phyloP scores from a whole-genome alignment of 2,888 invertebrate genomes.

The Strigamia maritima region DNA sequence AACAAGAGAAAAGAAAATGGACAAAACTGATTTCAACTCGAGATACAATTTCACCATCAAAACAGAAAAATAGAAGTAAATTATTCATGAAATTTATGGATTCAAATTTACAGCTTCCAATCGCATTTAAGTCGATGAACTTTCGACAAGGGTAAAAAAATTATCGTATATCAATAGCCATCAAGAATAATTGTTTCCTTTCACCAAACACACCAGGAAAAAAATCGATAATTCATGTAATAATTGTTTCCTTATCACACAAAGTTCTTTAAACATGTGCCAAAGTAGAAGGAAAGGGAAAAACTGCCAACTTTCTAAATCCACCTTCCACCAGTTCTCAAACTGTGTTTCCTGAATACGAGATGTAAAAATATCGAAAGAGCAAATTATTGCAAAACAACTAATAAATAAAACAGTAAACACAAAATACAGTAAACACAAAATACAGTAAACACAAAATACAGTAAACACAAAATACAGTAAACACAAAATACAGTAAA shows the following conservation, averaged over 20 bases:
- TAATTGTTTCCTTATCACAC: constrained; percentile 29
- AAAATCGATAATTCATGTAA: constrained; percentile 16
- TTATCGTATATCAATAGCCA: constrained; percentile 27
- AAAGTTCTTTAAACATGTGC: constrained; percentile 23
- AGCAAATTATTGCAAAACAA: background rate
- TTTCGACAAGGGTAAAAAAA: background rate
- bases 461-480: too few species aligned
- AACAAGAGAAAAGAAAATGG: background rate
- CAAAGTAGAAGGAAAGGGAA: background rate
- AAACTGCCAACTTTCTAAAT: background rate
- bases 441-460: background rate
- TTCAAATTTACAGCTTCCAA: background rate
- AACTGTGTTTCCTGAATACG: background rate
- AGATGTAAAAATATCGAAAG: background rate
- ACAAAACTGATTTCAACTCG: background rate
- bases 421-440: background rate
- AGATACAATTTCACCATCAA: background rate
- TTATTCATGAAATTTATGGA: background rate
- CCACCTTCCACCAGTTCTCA: background rate
- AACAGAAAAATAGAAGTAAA: background rate
- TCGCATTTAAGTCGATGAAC: background rate
- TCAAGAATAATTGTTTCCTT: constrained; percentile 21
- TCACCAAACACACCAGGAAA: constrained; percentile 13
- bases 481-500: background rate
- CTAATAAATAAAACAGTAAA: background rate